Base-by-base conservation (phyloP, 2,797 vertebrate genomes). In the Choloepus didactylus region DNA sequence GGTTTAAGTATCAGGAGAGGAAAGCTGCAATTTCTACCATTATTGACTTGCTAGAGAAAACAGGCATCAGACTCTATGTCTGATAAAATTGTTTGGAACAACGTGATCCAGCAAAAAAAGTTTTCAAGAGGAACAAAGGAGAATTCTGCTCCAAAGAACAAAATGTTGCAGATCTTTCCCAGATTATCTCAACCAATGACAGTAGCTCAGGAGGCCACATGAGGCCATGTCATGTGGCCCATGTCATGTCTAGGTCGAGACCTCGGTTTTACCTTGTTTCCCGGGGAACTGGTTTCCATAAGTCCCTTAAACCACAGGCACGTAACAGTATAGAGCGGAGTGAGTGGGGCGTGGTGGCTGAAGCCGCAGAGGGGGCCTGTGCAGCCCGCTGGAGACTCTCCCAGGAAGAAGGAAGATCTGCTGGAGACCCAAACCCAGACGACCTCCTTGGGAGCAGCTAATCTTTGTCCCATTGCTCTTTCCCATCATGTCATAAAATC, bases 31-130 rank as follows among this genome's bases (percentile, higher is more conserved):
- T 90, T 25, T 75, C 23, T 81, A 6, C 54, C 35, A 5, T 19
- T 44, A 14, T 27, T 88, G 49, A 41, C 79, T 54, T 69, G 35
- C 89, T n/a, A 19, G n/a, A 59, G 56, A 87, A 76, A 85, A 72
- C 62, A 23, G 51, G 44, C 15, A 21, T 86, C 38, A 76, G 35
- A 77, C 27, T 77, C 70, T 60, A 35, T 49, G 51, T 76, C 77
- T 92, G 62, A 84, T 87, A 51, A 89, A 89, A 84, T 67, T 44
- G 5, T 89, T 59, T 76, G 69, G 16, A 85, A 73, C 92, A 87
- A 76, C 21, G 64, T n/a, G 25, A 84, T 31, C 18, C 82, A 2
- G 5, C 64, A 60, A 49, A 70, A 41, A 89, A 70, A 3, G 38
- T 62, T 82, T 56, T 66, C 44, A 35, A 75, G 94, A 86, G 88